Percentiles rank a stretch among this genome's conserved stretches.
Conservation (phyloP, 2,113 vertebrate species). For the Corythornis madagascariensis region DNA sequence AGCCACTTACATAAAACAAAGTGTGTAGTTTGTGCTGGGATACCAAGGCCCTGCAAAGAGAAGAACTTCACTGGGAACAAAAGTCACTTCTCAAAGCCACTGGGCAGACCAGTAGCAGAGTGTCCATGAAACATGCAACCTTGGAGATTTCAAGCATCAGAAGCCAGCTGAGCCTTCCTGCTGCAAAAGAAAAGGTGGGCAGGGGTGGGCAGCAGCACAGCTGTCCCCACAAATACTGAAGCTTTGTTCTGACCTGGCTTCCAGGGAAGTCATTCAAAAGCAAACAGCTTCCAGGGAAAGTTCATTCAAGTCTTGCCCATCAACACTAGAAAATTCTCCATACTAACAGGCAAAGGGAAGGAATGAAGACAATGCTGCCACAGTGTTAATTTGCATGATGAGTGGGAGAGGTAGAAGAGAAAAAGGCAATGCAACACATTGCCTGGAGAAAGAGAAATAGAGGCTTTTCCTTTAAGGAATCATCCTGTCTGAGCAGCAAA, state of each 20-base stretch:
- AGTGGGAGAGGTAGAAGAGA: not conserved
- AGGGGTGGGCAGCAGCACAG: not conserved
- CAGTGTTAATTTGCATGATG: not conserved
- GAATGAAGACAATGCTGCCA: not conserved
- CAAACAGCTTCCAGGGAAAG: not conserved
- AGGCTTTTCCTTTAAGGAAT: not conserved
- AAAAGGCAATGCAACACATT: not conserved
- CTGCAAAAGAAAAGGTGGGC: not conserved
- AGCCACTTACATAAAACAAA: accelerated
- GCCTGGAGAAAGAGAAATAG: not conserved
- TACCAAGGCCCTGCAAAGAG: not conserved
- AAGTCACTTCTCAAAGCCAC: not conserved
- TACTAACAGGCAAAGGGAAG: not conserved
- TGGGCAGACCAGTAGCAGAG: not conserved
- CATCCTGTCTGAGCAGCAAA: not conserved
- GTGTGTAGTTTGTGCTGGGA: accelerated
- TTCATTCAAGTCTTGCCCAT: not conserved
- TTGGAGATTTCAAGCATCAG: accelerated
- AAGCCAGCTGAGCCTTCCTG: not conserved
- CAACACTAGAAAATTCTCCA: not conserved
- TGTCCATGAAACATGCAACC: not conserved
- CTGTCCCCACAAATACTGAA: not conserved
- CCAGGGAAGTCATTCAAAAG: not conserved
- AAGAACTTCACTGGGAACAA: not conserved
- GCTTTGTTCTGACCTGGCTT: not conserved